A percentile compares a stretch with the other conserved stretches of the same genome.
These are phyloP conservation scores for Cyphomyrus plagiostoma DNA, from an alignment of 2,113 vertebrate genomes.

Conservation along the genomic window DNA sequence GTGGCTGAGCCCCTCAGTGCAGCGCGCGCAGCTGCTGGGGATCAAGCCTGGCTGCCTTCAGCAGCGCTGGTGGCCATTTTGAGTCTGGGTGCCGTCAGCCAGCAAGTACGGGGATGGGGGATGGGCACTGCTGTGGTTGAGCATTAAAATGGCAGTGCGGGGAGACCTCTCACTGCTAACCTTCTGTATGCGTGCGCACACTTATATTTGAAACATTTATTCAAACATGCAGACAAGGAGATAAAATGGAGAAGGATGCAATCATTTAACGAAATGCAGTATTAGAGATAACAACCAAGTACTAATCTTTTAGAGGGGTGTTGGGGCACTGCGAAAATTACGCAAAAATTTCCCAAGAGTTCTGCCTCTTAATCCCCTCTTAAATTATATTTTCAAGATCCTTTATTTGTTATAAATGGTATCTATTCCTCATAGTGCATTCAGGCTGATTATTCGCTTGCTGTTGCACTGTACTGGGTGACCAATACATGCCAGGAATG, in stretches of 20 bases:
- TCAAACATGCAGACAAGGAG: not conserved
- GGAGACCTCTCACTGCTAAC: not conserved
- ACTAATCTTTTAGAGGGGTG: not conserved
- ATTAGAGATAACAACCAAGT: not conserved
- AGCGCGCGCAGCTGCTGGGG: not conserved
- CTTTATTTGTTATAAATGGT: not conserved
- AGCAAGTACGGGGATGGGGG: not conserved
- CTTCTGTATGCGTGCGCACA: not conserved
- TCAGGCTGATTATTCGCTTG: not conserved
- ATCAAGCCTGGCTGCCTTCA: slow-evolving; percentile 11
- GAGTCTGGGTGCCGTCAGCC: slow-evolving; percentile 1
- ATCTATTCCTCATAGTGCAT: not conserved
- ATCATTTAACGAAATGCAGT: not conserved
- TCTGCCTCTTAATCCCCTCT: not conserved
- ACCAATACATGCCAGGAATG: not conserved
- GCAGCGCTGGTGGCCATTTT: slow-evolving; percentile 23
- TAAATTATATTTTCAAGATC: not conserved
- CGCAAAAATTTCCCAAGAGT: not conserved
- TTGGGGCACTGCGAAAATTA: not conserved
- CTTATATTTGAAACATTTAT: not conserved
- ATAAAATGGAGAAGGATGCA: not conserved
- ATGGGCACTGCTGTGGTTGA: not conserved
- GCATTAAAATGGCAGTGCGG: not conserved
- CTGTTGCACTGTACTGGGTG: not conserved
- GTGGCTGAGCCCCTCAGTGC: not conserved